A percentile compares a stretch with the other conserved stretches of the same genome.
Evolutionary conservation across 2,888 invertebrate genomes (phyloP).

Genomic region (Zootermopsis nevadensis): DNA sequence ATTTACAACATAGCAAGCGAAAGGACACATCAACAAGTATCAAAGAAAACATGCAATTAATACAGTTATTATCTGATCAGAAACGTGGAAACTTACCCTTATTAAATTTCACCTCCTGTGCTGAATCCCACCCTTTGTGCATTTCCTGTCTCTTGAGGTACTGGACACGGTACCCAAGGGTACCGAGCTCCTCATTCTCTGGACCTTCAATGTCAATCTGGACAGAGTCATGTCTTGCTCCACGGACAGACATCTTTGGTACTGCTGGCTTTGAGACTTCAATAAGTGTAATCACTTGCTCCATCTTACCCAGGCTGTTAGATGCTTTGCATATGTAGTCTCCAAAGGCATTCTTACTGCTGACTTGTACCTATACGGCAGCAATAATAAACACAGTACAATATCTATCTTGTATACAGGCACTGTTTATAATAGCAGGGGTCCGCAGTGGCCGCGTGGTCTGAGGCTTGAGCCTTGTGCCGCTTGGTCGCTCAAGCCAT

Average conservation of each 20-base stretch:
- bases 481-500: too few relatives aligned
- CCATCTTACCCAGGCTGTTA: conserved; percentile 66
- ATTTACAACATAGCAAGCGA: too few relatives aligned
- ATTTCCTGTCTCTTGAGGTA: conserved; percentile 50
- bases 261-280: conserved; percentile 68
- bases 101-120: conserved; percentile 49
- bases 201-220: conserved; percentile 62
- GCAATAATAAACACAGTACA: not conserved
- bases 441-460: too few relatives aligned
- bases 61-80: too few relatives aligned
- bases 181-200: conserved; percentile 49
- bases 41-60: too few relatives aligned
- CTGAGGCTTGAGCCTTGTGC: too few relatives aligned
- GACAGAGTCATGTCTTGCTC: conserved; percentile 63
- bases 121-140: conserved; percentile 52
- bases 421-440: too few relatives aligned
- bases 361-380: conserved; percentile 55
- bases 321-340: conserved; percentile 68
- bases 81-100: conserved; percentile 50
- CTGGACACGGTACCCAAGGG: conserved; percentile 54
- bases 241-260: conserved; percentile 62
- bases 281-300: conserved; percentile 65
- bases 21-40: too few relatives aligned
- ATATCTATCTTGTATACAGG: too few relatives aligned
- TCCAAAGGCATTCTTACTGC: conserved; percentile 59